Base-by-base conservation (phyloP, 2,113 vertebrate genomes). In the Erinaceus europaeus region DNA sequence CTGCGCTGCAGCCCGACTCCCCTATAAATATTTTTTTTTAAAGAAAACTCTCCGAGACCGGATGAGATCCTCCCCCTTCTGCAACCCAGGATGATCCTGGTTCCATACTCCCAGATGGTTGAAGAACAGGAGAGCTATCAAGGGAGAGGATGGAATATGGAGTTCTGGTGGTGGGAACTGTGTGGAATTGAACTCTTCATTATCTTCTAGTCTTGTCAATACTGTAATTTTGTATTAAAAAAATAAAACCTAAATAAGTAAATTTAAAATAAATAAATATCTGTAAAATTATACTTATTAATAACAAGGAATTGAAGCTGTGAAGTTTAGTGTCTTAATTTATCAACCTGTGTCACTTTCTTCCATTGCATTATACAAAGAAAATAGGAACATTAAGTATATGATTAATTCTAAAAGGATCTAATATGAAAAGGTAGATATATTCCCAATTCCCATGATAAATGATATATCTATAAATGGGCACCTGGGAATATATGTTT, bases 391-490 rank as follows among this genome's bases (percentile, higher is more conserved):
- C 71, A 86, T 21, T 73, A 92, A 95, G 52, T 69, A 94, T 64
- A 90, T 96, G 96, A 96, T 95, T 96, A 95, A 94, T 80, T 81
- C 91, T 92, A 94, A 93, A 4, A 64, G 75, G 83, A 94, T 55
- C 92, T 90, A 55, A 55, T 11, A 72, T 44, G 42, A 72, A 86
- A 84, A 90, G 36, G 32, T 14, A 44, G n/a, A 67, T 89, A 75
- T 92, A 86, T 84, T 94, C 62, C 77, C 2, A 74, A 5, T 14
- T 92, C 91, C 46, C 82, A 25, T 27, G 57, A 85, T 92, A 91
- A 81, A 23, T 2, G 9, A 36, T 64, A 61, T 71, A 57, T 48
- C 88, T 93, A 93, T 73, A 77, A 85, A 91, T 84, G 62, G 32
- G 1, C 36, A 83, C n/a, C 75, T 68, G 29, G 25, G 89, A 71